Evolutionary conservation across 2,888 invertebrate species (phyloP).

Genomic region (Tipula lateralis): DNA sequence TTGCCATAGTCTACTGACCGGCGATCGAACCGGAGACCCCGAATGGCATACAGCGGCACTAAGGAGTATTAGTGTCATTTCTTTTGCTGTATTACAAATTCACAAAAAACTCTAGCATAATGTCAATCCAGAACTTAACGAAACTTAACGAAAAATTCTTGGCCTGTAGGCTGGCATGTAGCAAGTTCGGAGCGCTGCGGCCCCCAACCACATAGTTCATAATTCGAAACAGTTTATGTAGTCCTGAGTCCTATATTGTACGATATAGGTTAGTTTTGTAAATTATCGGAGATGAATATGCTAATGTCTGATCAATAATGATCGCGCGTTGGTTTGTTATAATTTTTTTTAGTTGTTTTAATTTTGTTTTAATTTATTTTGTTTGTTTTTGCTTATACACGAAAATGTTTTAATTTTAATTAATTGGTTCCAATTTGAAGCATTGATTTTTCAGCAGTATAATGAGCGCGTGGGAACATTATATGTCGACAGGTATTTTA

Average conservation of each 20-base stretch:
- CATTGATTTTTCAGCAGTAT: not conserved
- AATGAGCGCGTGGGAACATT: not conserved
- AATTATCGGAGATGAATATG: not conserved
- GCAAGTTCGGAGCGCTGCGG: no score
- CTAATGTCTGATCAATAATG: not conserved
- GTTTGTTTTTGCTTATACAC: slow-evolving; percentile 19
- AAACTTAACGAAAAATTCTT: no score
- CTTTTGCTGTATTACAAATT: no score
- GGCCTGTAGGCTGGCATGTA: no score
- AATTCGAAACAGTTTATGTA: not conserved
- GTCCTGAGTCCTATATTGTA: not conserved
- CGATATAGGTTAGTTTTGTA: not conserved
- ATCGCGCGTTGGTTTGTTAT: not conserved
- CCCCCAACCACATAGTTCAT: no score
- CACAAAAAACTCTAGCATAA: no score
- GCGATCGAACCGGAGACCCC: no score
- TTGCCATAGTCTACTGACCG: no score
- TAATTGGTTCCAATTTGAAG: not conserved
- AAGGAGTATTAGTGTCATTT: no score
- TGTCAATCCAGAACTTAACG: no score
- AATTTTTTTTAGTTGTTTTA: not conserved
- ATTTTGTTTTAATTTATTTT: not conserved
- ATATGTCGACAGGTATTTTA: not conserved
- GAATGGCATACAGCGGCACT: no score
- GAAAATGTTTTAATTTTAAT: slow-evolving; percentile 15